These are phyloP conservation scores for Otis tarda DNA, from an alignment of 2,113 vertebrate genomes.

Conservation along the genomic window DNA sequence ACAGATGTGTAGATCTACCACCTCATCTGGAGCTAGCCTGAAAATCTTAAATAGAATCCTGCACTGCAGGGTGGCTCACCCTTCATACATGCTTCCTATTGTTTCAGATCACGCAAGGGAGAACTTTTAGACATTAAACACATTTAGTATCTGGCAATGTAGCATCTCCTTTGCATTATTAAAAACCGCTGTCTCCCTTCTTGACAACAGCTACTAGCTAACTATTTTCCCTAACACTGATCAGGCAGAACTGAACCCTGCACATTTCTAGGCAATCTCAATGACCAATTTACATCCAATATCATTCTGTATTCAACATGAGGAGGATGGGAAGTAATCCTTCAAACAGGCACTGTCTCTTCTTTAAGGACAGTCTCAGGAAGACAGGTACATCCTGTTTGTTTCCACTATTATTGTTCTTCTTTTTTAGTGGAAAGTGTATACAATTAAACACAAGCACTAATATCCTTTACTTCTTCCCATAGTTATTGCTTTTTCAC, in stretches of 20 bases:
- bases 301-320: not conserved
- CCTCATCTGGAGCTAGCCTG: conserved; percentile 36
- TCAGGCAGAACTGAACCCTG: not conserved
- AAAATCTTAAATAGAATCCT: conserved; percentile 41
- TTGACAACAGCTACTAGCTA: not conserved
- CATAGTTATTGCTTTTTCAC: not conserved
- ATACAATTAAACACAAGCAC: not conserved
- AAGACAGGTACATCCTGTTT: not conserved
- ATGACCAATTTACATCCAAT: not conserved
- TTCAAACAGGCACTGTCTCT: not conserved
- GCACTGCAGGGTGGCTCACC: not conserved
- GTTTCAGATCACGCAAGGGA: conserved; percentile 35
- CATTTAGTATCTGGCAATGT: not conserved
- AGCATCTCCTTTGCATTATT: not conserved
- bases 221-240: not conserved
- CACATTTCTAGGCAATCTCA: not conserved
- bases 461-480: not conserved
- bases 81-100: not conserved
- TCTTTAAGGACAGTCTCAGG: not conserved
- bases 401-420: not conserved
- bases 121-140: conserved; percentile 2
- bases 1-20: conserved; percentile 27
- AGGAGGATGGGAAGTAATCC: not conserved
- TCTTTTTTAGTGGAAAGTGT: not conserved
- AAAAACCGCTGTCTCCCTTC: not conserved